phyloP scores from a whole-genome alignment of 2,797 vertebrate species.

The Helicolenus hilgendorfi region DNA sequence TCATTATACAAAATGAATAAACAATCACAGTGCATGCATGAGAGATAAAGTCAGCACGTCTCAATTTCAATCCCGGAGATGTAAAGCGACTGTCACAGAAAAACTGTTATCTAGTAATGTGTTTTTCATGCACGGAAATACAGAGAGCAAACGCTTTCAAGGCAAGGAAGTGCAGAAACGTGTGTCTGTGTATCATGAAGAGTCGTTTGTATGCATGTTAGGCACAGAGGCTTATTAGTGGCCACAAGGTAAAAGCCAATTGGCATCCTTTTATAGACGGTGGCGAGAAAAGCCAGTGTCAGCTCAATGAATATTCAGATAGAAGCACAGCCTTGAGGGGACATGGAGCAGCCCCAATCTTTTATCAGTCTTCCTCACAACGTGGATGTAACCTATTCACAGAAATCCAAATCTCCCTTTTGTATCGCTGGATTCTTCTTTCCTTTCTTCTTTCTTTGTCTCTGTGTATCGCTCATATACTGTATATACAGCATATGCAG shows the following conservation, averaged over 20 bases:
- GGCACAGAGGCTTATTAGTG: constrained; percentile 68
- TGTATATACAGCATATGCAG: neutral
- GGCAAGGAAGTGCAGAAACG: neutral
- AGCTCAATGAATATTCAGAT: constrained; percentile 86
- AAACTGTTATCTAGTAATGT: neutral
- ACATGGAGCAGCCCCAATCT: constrained; percentile 74
- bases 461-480: constrained; percentile 16
- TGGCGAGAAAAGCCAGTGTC: constrained; percentile 76
- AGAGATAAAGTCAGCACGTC: constrained; percentile 38
- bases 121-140: constrained; percentile 7
- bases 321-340: constrained; percentile 75
- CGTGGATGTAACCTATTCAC: constrained; percentile 55
- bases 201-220: constrained; percentile 67
- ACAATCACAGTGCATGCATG: constrained; percentile 20
- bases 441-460: constrained; percentile 5
- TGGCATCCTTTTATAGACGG: constrained; percentile 77
- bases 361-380: constrained; percentile 78
- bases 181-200: neutral
- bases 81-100: constrained; percentile 22
- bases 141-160: constrained; percentile 1
- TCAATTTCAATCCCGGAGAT: constrained; percentile 27
- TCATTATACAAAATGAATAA: constrained; percentile 44
- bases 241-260: constrained; percentile 81
- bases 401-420: constrained; percentile 56
- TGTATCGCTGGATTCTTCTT: constrained; percentile 23